A percentile compares a stretch with the other conserved stretches of the same genome.
These are phyloP conservation scores for Hyperoplus immaculatus DNA, from an alignment of 2,797 vertebrate species.

Conservation along the genomic window DNA sequence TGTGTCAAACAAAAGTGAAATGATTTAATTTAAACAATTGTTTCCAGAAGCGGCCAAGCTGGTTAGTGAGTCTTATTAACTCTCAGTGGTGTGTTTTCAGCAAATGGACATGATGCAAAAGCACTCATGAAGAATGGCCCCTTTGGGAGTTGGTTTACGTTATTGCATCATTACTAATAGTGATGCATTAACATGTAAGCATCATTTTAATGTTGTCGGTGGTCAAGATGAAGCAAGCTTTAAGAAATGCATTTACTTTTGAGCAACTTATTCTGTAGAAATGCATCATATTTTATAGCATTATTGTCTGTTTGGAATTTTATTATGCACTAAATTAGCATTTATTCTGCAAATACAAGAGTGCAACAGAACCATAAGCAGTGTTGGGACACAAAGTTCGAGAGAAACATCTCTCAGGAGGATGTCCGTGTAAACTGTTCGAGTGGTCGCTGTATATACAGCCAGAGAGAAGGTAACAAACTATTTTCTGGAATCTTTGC, in stretches of 20 bases:
- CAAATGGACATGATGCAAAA: not conserved
- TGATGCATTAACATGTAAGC: no score
- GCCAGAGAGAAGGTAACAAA: constrained; percentile 19
- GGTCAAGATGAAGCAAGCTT: not conserved
- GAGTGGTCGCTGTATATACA: not conserved
- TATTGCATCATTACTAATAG: not conserved
- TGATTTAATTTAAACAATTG: no score
- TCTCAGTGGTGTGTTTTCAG: no score
- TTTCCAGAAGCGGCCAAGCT: no score
- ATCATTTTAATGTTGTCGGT: not conserved
- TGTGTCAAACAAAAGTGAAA: no score
- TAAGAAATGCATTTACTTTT: not conserved
- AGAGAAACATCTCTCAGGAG: constrained; percentile 12
- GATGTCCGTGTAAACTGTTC: constrained; percentile 15
- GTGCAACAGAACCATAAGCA: not conserved
- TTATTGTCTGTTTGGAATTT: not conserved
- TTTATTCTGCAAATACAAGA: constrained; percentile 1
- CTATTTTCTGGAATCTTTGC: constrained; percentile 20
- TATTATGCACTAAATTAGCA: not conserved
- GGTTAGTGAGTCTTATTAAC: no score
- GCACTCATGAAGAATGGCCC: not conserved
- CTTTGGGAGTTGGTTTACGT: not conserved
- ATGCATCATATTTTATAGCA: no score
- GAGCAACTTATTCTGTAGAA: no score
- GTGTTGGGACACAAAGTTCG: not conserved